Percentiles rank a stretch among this genome's conserved stretches.
phyloP scores from a whole-genome alignment of 1,140 invertebrate genomes.

The Sitophilus oryzae region DNA sequence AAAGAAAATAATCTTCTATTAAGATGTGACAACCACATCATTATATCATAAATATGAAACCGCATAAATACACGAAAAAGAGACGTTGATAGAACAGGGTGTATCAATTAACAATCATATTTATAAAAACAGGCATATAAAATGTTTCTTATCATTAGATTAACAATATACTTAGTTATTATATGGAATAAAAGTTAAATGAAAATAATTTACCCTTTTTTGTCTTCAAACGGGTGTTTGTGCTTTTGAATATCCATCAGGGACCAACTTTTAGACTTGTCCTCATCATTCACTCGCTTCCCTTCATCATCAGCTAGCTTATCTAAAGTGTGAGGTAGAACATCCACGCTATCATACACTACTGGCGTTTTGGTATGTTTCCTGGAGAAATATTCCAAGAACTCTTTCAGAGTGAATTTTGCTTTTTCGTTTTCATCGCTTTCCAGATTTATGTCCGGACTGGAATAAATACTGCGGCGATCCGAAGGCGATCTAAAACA shows the following conservation, averaged over 20 bases:
- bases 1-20: too few species aligned
- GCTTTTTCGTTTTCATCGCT: not conserved
- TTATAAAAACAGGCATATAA: too few species aligned
- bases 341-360: not conserved
- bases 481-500: slow-evolving; percentile 6
- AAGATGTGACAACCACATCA: too few species aligned
- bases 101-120: too few species aligned
- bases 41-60: too few species aligned
- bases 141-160: too few species aligned
- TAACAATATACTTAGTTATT: too few species aligned
- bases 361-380: slow-evolving; percentile 1
- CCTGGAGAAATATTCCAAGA: slow-evolving; percentile 16
- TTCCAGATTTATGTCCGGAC: slow-evolving; percentile 3
- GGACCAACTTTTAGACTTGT: slow-evolving; percentile 45
- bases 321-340: not conserved
- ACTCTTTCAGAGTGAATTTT: slow-evolving; percentile 8
- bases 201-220: slow-evolving; percentile 53
- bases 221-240: slow-evolving; percentile 58
- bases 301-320: slow-evolving; percentile 4
- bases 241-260: slow-evolving; percentile 47
- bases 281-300: not conserved
- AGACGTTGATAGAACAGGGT: too few species aligned
- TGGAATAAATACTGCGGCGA: slow-evolving; percentile 13
- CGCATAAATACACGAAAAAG: too few species aligned
- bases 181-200: too few species aligned